phyloP scores from a whole-genome alignment of 2,797 vertebrate species.

The Hippoglossus hippoglossus region DNA sequence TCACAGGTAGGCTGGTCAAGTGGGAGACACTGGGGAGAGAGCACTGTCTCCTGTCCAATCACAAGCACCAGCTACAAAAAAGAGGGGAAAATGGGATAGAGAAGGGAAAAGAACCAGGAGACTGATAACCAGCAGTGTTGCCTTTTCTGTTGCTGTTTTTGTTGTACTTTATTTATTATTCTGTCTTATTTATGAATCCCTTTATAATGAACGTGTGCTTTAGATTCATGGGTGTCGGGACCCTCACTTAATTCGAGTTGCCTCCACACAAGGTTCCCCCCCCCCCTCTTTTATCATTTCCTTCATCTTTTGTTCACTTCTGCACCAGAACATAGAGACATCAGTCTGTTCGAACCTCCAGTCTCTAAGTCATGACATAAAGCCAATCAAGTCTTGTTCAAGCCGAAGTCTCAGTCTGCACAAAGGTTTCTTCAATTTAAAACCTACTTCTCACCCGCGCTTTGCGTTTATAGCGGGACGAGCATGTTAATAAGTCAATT shows the following conservation, averaged over 20 bases:
- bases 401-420: constrained; percentile 36
- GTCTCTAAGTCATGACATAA: constrained; percentile 27
- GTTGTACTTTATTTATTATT: constrained; percentile 73
- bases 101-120: constrained; percentile 60
- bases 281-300: constrained; percentile 35
- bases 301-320: constrained; percentile 37
- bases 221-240: constrained; percentile 57
- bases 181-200: constrained; percentile 77
- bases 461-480: constrained; percentile 19
- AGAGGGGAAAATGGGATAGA: constrained; percentile 40
- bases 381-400: constrained; percentile 20
- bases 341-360: constrained; percentile 28
- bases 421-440: constrained; percentile 31
- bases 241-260: constrained; percentile 61
- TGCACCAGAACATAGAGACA: constrained; percentile 29
- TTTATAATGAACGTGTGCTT: constrained; percentile 73
- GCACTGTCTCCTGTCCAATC: constrained; percentile 79
- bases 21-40: constrained; percentile 63
- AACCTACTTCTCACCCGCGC: constrained; percentile 12
- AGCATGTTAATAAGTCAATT: constrained; percentile 1
- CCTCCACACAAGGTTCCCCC: constrained; percentile 52
- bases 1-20: constrained; percentile 72
- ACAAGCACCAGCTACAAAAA: constrained; percentile 77
- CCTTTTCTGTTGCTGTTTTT: constrained; percentile 79
- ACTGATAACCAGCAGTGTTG: constrained; percentile 83